Base-by-base conservation (phyloP, 2,797 vertebrate genomes). In the Tapera naevia region DNA sequence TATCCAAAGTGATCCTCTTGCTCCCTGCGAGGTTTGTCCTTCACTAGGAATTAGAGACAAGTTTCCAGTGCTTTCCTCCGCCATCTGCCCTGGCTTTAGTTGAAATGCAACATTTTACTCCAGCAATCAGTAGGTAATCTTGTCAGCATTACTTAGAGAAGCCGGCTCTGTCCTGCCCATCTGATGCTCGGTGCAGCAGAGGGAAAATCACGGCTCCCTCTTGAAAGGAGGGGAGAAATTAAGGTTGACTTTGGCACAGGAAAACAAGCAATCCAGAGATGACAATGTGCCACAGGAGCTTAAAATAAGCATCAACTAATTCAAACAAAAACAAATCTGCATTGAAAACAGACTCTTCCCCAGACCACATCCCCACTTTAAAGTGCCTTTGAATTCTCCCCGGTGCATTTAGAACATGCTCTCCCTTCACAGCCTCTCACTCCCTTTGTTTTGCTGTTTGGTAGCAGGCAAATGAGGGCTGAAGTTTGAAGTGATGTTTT, bases 281-380 rank as follows among this genome's bases (percentile, higher is more conserved):
- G 94, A 96, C 95, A 94, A 84, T 24, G 91, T 82, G 72, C 80
- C 91, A 94, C 66, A 50, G 76, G 81, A 91, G 95, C 88, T 93
- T 97, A 94, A 96, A 96, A 97, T 88, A 95, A 96, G 95, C 96
- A 94, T 89, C 91, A 92, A 89, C 89, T 93, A 93, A 96, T 95
- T 96, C 91, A 84, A 96, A 96, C 90, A 92, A 84, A 94, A 91
- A 89, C 93, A 96, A 97, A 96, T 94, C 66, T 66, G 83, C 92
- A 80, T 86, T 78, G 88, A 89, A 94, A 97, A 92, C 82, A 96
- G 93, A 56, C 76, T 57, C 92, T 95, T 81, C 91, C 91, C 88
- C 78, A 86, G 95, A 91, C 89, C 80, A 75, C 82, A 88, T 82
- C 66, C 86, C 75, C 54, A 61, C 96, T 91, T 96, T 81, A 83